Evolutionary conservation across 2,113 vertebrate species (phyloP), one percentile per base, ranked within the genome.

Genomic region (Caranx ignobilis): DNA sequence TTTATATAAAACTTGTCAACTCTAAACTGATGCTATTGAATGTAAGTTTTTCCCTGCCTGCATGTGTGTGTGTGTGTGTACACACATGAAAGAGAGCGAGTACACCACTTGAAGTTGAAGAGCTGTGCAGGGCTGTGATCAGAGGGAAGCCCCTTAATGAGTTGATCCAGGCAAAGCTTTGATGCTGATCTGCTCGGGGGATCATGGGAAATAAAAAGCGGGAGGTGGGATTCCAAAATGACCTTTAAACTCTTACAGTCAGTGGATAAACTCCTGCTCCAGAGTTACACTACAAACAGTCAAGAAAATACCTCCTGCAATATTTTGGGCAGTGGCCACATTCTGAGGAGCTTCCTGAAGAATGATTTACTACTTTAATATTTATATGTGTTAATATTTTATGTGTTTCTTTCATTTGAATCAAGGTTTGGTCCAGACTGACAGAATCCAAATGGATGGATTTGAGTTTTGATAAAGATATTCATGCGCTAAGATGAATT

Each of bases 111-210:
- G 76, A 72, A 83, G 68, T 34, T 65, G 64, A 45, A 12, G 45
- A 71, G 70, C 15, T 1, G 4, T 64, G 81, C 56, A 18, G 72
- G 32, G 32, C 66, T 81, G 65, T 84, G 84, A 88, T 90, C 83
- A 88, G 78, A 88, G 77, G 71, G 41, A 82, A 86, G 69, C 60
- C 75, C 47, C 62, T 65, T 87, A 83, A 88, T 87, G 81, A 86
- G 75, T 45, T 63, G 67, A 81, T 84, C 59, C 64, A 57, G 66
- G 75, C 81, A 26, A 65, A 35, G 63, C 81, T 90, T 88, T 84
- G 83, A 86, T 86, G 86, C 75, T 60, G 62, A 56, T 80, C 71
- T 45, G 45, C 71, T 77, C 63, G 15, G 63, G 48, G 71, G 66
- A 80, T 57, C 52, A 18, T 75, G 75, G 70, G 71, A 85, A 84